These are phyloP conservation scores for Trichogramma evanescens DNA, from an alignment of 2,888 invertebrate species.

Conservation along the genomic window DNA sequence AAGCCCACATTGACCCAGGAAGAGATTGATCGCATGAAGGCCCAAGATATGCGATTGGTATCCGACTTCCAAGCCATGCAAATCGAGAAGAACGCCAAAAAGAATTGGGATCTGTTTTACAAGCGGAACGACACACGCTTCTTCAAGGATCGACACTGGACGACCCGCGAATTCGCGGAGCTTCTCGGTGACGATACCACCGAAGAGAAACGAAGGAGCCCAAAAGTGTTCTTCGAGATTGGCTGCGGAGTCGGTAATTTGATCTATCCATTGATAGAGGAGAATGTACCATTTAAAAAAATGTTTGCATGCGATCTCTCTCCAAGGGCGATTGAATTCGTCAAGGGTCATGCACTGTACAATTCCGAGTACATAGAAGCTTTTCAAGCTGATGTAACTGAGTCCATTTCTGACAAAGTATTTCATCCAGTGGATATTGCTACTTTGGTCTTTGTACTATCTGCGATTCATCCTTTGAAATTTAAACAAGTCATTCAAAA, in stretches of 20 bases:
- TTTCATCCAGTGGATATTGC: conserved; percentile 66
- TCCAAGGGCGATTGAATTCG: conserved; percentile 79
- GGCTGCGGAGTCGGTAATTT: conserved; percentile 98
- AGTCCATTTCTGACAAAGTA: conserved; percentile 53
- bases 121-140: conserved; percentile 89
- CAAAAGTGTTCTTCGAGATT: conserved; percentile 61
- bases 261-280: conserved; percentile 82
- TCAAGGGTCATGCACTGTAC: conserved; percentile 62
- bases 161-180: conserved; percentile 86
- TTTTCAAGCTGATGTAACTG: conserved; percentile 81
- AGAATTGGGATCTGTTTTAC: conserved; percentile 95
- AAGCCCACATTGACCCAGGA: conserved; percentile 53
- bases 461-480: conserved; percentile 84
- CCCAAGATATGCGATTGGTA: conserved; percentile 65
- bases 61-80: conserved; percentile 68
- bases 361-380: conserved; percentile 61
- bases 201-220: conserved; percentile 37
- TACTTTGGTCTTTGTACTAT: conserved; percentile 90
- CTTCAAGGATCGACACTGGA: conserved; percentile 96
- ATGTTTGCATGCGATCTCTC: conserved; percentile 91
- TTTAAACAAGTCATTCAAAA: conserved; percentile 55
- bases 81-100: conserved; percentile 75
- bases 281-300: conserved; percentile 54
- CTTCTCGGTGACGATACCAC: conserved; percentile 56
- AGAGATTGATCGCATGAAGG: conserved; percentile 57